These are phyloP conservation scores for Lepidurus apus DNA, from an alignment of 1,140 invertebrate genomes.

Conservation along the genomic window DNA sequence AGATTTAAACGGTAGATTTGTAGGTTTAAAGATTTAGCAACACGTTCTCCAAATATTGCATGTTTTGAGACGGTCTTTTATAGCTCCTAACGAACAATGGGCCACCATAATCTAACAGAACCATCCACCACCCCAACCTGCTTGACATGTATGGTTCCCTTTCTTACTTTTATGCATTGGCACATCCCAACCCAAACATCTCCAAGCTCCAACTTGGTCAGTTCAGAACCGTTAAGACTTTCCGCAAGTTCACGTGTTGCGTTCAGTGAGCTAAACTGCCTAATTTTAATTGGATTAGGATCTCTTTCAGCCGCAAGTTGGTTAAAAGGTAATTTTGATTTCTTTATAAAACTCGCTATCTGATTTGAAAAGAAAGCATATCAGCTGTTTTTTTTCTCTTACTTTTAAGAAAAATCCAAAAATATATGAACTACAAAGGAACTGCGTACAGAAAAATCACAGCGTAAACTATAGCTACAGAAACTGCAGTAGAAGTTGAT, in stretches of 20 bases:
- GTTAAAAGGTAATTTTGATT: not conserved
- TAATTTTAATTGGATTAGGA: not conserved
- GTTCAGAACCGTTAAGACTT: constrained; percentile 3
- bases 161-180: not conserved
- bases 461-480: no score
- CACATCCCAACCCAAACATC: not conserved
- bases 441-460: not conserved
- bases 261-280: not conserved
- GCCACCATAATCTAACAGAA: not conserved
- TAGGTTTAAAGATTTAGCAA: no score
- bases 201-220: not conserved
- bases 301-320: not conserved
- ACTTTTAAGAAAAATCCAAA: not conserved
- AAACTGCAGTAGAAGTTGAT: no score
- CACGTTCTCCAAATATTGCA: no score
- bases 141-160: not conserved
- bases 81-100: no score
- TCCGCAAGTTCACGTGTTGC: not conserved
- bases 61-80: no score
- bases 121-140: not conserved
- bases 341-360: not conserved
- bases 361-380: not conserved
- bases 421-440: not conserved
- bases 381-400: not conserved
- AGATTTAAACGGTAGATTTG: no score